These are phyloP conservation scores for Muscicapa comitata DNA, from an alignment of 2,797 vertebrate genomes.

Conservation along the genomic window DNA sequence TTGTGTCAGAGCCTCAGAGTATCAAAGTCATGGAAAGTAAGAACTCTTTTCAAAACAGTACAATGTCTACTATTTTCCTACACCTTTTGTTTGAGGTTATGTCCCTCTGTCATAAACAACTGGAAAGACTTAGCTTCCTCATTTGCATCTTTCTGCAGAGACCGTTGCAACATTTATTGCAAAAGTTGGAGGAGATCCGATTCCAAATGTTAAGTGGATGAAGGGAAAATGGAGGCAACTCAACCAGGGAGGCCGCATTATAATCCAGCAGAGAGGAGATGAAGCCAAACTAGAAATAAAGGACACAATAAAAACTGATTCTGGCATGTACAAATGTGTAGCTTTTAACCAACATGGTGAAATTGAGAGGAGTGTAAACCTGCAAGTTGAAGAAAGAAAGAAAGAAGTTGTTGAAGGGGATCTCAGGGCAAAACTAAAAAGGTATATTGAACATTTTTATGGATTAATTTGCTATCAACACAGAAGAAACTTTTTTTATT, in stretches of 20 bases:
- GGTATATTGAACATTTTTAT: slow-evolving; percentile 76
- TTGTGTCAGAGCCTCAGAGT: slow-evolving; percentile 89
- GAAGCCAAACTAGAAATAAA: slow-evolving; percentile 92
- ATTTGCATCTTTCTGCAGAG: slow-evolving; percentile 67
- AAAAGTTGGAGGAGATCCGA: slow-evolving; percentile 96
- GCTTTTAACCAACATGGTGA: slow-evolving; percentile 92
- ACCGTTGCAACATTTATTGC: slow-evolving; percentile 89
- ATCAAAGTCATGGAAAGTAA: slow-evolving; percentile 89
- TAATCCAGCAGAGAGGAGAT: slow-evolving; percentile 88
- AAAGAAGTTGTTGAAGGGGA: slow-evolving; percentile 84
- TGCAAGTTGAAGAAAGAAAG: slow-evolving; percentile 90
- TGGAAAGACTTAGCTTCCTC: background rate
- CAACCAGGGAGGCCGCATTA: slow-evolving; percentile 90
- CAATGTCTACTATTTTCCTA: background rate
- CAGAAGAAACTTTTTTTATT: background rate
- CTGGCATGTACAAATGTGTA: slow-evolving; percentile 92
- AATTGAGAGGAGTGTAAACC: slow-evolving; percentile 87
- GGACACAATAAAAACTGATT: slow-evolving; percentile 92
- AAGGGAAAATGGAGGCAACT: slow-evolving; percentile 98
- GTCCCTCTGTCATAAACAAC: background rate
- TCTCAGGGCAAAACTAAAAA: slow-evolving; percentile 93
- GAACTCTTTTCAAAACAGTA: slow-evolving; percentile 41
- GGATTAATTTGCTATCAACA: background rate
- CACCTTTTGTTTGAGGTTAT: background rate
- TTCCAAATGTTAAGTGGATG: slow-evolving; percentile 97